Base-by-base conservation (phyloP, 2,113 vertebrate species). In the Lophochroa leadbeateri region DNA sequence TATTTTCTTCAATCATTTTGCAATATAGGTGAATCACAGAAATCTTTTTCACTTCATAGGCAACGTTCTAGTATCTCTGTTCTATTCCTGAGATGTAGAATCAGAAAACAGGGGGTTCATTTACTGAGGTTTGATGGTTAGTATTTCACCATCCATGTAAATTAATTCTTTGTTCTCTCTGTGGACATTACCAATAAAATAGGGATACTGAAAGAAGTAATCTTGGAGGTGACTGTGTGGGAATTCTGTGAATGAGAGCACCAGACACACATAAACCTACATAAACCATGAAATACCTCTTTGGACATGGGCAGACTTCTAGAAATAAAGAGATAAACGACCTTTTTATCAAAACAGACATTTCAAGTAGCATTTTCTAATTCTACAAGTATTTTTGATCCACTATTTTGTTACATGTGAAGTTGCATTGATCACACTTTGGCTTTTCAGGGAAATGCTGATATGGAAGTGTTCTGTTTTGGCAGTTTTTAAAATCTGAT, bases 1-100 rank as follows among this genome's bases (percentile, higher is more conserved):
- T 60, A 60, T 69, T 95, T 79, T 49, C 8, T 85, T 87, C 77
- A 76, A 86, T 85, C 70, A 33, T 90, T 86, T 85, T 81, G 60
- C 53, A 55, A 16, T 80, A 29, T 3, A 83, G 55, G 33, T 81
- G 68, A 83, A 88, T 68, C 39, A 44, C 3, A 6, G 71, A 53
- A 68, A 64, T 60, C 7, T 74, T 80, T 86, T 90, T 86, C 20
- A 75, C 57, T 85, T 92, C 35, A 25, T 11, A 60, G n/a, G 27
- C 29, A 92, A 5, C 7, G 7, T 74, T 85, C 85, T 84, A 86
- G 23, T 65, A 58, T 35, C 18, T 88, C 12, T 46, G 10, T n/a
- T 90, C 29, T 47, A 1, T 47, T 57, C 80, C 46, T 0, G 0
- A 86, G 19, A 31, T 50, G 43, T 2, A 17, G 33, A 74, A 33